phyloP scores from a whole-genome alignment of 1,140 invertebrate species.

The Adoxophyes honmai region DNA sequence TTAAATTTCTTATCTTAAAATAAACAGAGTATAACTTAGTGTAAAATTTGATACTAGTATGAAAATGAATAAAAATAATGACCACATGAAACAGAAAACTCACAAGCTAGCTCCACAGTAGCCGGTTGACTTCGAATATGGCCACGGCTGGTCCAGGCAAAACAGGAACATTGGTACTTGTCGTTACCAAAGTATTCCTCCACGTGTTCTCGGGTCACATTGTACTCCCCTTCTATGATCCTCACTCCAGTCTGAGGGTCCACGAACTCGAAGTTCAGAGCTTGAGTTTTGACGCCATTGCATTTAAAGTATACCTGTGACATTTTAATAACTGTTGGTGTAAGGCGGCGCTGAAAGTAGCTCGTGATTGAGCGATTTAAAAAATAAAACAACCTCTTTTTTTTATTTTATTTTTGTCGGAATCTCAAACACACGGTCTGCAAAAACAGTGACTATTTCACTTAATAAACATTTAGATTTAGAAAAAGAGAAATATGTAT shows the following conservation, averaged over 20 bases:
- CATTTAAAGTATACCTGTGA: slow-evolving; percentile 87
- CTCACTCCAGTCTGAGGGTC: slow-evolving; percentile 91
- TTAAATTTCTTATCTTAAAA: too few species aligned
- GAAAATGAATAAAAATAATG: too few species aligned
- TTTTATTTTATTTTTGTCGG: too few species aligned
- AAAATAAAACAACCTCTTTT: too few species aligned
- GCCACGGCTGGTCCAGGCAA: slow-evolving; percentile 87
- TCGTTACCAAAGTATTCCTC: slow-evolving; percentile 93
- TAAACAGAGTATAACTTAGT: too few species aligned
- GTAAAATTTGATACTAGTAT: too few species aligned
- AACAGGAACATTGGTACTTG: slow-evolving; percentile 92
- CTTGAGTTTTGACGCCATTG: slow-evolving; percentile 83
- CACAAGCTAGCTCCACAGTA: slow-evolving; percentile 91
- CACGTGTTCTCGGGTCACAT: slow-evolving; percentile 90
- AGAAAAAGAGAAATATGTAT: too few species aligned
- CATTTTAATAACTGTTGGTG: not conserved
- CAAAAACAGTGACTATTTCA: too few species aligned
- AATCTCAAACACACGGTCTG: too few species aligned
- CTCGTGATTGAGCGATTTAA: too few species aligned
- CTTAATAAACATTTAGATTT: too few species aligned
- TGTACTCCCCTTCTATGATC: slow-evolving; percentile 90
- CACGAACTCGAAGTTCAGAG: slow-evolving; percentile 78
- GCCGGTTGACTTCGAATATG: slow-evolving; percentile 90
- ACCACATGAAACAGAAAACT: slow-evolving; percentile 76
- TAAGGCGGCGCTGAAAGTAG: too few species aligned